Evolutionary conservation across 2,888 invertebrate genomes (phyloP).

Genomic region (Chorisops tibialis): DNA sequence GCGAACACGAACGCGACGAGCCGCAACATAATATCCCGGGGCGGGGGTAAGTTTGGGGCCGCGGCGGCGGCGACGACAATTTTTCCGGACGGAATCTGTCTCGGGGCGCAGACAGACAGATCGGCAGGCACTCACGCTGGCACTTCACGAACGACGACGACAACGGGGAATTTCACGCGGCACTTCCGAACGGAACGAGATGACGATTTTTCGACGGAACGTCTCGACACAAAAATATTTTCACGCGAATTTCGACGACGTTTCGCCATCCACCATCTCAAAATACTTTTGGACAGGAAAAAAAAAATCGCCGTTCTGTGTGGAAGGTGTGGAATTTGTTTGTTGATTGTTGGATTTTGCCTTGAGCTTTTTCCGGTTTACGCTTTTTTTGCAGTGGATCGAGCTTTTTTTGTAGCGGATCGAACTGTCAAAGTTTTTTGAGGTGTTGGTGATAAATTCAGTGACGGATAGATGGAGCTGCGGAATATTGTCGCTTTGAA

Average conservation of each 20-base stretch:
- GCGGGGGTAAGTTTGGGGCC: background rate
- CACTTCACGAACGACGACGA: too few species aligned
- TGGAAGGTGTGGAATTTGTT: background rate
- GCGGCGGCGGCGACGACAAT: background rate
- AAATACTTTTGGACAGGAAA: slow-evolving; percentile 23
- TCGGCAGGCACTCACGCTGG: background rate
- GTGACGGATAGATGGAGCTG: too few species aligned
- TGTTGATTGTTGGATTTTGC: slow-evolving; percentile 14
- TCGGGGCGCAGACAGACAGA: background rate
- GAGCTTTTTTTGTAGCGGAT: too few species aligned
- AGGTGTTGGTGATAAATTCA: too few species aligned
- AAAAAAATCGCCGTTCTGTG: slow-evolving; percentile 7
- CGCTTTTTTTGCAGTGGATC: too few species aligned
- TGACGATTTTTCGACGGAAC: background rate
- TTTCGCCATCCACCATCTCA: slow-evolving; percentile 22
- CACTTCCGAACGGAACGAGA: too few species aligned
- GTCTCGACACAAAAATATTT: background rate
- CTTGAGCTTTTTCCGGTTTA: too few species aligned
- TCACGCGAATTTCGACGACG: slow-evolving; percentile 19
- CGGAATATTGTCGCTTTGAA: too few species aligned
- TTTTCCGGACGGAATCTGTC: background rate
- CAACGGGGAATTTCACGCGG: too few species aligned
- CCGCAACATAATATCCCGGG: slow-evolving; percentile 9
- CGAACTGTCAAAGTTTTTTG: too few species aligned
- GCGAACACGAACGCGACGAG: background rate